Evolutionary conservation across 2,888 invertebrate species (phyloP), one percentile per base, ranked within the genome.

Genomic region (Synergus itoensis): DNA sequence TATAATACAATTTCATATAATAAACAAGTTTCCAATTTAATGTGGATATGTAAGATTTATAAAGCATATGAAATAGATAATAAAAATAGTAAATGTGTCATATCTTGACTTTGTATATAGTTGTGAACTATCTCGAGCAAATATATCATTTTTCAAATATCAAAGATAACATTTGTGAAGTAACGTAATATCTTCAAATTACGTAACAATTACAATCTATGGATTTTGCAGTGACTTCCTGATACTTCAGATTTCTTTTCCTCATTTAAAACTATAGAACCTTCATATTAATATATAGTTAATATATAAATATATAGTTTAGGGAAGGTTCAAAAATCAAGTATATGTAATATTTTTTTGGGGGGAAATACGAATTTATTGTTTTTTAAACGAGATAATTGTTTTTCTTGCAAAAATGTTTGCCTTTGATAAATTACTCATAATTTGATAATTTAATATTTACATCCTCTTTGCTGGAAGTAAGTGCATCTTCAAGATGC

Each of bases 141-240:
- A 53, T 53, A 8, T n/a, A 16, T n/a, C 53, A 53, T 16, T n/a
- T 21, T 28, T 11, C 1, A 57, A 60, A 16, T 57, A 21, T 53
- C 28, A 53, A 73, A 53, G 48, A 53, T 48, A 53, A 16, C 16
- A n/a, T 53, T 73, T 53, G 53, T 76, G 14, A 14, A 21, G 40
- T 57, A 48, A 77, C 7, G 40, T 14, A 40, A 14, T 40, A 76
- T 45, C 45, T 76, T 4, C 11, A 18, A 45, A 60, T 76, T 62
- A 43, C 9, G 36, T 53, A 73, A 53, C 9, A 53, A 73, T 64
- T 64, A 64, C 48, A 73, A 73, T 73, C 48, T 21, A 28, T 28
- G 9, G 7, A 1, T n/a, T 64, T 64, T 48, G 9, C 21, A 48
- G 16, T 69, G 14, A 48, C 48, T 69, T 45, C 69, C 48, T 28